phyloP scores from a whole-genome alignment of 2,113 vertebrate species.

The Cariama cristata region DNA sequence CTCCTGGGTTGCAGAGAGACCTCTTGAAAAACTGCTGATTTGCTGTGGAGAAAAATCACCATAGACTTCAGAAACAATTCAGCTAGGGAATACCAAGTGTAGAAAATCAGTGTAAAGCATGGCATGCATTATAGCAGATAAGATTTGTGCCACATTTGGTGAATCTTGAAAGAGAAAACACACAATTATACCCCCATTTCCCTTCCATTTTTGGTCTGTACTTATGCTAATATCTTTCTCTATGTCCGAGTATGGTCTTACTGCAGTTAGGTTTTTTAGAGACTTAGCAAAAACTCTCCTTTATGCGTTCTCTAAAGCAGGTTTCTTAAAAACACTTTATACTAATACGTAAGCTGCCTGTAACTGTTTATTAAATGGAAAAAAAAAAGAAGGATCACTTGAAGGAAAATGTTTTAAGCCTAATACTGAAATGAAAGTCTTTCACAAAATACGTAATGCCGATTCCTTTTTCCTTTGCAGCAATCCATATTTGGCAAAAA shows the following conservation, averaged over 20 bases:
- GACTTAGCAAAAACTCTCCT: background rate
- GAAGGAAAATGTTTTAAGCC: background rate
- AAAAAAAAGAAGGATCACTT: background rate
- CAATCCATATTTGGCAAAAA: background rate
- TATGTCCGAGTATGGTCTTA: background rate
- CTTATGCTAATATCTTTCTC: background rate
- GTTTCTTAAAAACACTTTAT: background rate
- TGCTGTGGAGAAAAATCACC: conserved; percentile 61
- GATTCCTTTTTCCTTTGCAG: background rate
- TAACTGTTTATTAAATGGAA: background rate
- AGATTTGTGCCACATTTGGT: background rate
- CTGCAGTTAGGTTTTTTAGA: background rate
- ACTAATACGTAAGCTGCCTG: background rate
- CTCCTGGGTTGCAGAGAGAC: conserved; percentile 60
- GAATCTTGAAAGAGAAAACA: background rate
- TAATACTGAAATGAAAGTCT: background rate
- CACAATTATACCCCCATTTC: background rate
- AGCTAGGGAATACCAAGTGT: conserved; percentile 59
- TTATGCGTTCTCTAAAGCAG: background rate
- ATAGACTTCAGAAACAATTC: conserved; percentile 64
- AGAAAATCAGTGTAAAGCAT: conserved; percentile 63
- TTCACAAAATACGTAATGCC: background rate
- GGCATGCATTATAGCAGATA: conserved; percentile 34
- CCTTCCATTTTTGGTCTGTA: background rate
- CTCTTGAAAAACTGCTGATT: conserved; percentile 73